phyloP scores from a whole-genome alignment of 2,888 invertebrate genomes.

The Stenodera caucasica region DNA sequence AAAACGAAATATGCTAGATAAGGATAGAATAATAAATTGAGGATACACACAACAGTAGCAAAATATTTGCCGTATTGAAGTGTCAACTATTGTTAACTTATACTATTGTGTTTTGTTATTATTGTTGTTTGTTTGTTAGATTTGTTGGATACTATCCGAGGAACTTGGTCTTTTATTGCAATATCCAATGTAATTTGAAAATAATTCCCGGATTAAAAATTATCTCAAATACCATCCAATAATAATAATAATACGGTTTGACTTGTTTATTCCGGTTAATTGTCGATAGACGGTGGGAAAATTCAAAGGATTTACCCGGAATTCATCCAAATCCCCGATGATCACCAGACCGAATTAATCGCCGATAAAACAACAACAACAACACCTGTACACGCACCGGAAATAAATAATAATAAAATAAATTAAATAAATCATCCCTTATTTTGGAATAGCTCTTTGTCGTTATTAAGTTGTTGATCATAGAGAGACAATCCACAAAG shows the following conservation, averaged over 20 bases:
- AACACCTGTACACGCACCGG: too few relatives aligned
- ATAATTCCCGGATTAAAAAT: conserved; percentile 43
- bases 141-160: conserved; percentile 49
- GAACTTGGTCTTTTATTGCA: conserved; percentile 24
- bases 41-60: conserved; percentile 52
- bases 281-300: too few relatives aligned
- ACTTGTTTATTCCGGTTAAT: conserved; percentile 23
- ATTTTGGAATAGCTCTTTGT: too few relatives aligned
- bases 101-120: conserved; percentile 36
- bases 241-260: conserved; percentile 34
- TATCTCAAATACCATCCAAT: neutral
- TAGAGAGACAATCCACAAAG: conserved; percentile 45
- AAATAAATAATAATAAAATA: too few relatives aligned
- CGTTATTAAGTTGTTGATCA: conserved; percentile 46
- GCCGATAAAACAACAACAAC: neutral
- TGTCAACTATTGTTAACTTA: conserved; percentile 54
- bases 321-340: neutral
- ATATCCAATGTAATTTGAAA: conserved; percentile 44
- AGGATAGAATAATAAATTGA: conserved; percentile 35
- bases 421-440: too few relatives aligned
- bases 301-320: neutral
- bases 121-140: conserved; percentile 47
- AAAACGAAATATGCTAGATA: conserved; percentile 31
- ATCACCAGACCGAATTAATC: neutral
- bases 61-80: conserved; percentile 57